Percentiles rank a stretch among this genome's conserved stretches.
phyloP scores from a whole-genome alignment of 2,113 vertebrate species.

The Gnathonemus echidnorhynchus region DNA sequence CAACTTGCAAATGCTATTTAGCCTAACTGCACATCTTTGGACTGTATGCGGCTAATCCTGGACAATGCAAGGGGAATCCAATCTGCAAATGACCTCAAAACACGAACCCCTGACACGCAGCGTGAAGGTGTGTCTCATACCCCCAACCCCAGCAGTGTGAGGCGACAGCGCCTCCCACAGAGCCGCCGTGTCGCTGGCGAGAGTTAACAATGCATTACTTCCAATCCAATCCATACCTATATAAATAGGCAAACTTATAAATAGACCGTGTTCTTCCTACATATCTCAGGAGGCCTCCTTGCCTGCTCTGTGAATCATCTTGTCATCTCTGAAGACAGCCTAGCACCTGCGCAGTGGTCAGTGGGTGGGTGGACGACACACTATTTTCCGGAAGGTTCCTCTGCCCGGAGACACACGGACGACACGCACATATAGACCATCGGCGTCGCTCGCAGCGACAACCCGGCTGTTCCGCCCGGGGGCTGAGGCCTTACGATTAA shows the following conservation, averaged over 20 bases:
- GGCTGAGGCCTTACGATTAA: not conserved
- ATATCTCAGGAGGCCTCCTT: conserved; percentile 6
- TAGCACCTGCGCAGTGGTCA: not conserved
- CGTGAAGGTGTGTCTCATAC: not conserved
- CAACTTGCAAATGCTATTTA: not conserved
- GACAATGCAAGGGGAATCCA: not conserved
- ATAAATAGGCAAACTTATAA: not conserved
- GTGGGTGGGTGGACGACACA: not conserved
- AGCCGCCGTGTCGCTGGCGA: not conserved
- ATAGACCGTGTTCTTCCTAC: not conserved
- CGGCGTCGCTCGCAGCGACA: not conserved
- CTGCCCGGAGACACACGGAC: not conserved
- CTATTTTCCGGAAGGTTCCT: not conserved
- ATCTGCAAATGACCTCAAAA: not conserved
- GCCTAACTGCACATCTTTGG: not conserved
- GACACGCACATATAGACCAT: not conserved
- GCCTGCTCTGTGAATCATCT: not conserved
- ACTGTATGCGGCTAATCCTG: not conserved
- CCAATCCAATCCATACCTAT: not conserved
- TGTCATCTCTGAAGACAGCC: not conserved
- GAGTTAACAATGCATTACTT: not conserved
- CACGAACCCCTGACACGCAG: not conserved
- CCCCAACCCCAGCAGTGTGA: not conserved
- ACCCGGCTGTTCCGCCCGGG: not conserved
- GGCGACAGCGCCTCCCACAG: not conserved